A percentile compares a stretch with the other conserved stretches of the same genome.
Conservation (phyloP, 2,888 invertebrate genomes). For the Patella ulyssiponensis region DNA sequence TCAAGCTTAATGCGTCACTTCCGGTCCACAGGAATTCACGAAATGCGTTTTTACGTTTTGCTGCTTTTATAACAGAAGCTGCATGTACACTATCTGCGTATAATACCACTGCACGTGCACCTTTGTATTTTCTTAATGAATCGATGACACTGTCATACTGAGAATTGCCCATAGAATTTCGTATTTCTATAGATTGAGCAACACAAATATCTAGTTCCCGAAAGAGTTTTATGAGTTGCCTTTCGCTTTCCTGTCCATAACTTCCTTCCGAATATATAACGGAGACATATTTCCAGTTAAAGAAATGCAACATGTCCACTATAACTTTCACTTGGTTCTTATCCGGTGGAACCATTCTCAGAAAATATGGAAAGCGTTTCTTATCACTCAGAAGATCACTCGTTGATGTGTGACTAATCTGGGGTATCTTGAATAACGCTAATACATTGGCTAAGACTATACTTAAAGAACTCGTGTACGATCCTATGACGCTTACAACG, state of each 20-base stretch:
- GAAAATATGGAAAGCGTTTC: constrained; percentile 58
- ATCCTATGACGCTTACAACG: constrained; percentile 61
- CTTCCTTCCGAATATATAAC: constrained; percentile 82
- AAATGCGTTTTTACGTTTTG: constrained; percentile 36
- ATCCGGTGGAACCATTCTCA: constrained; percentile 64
- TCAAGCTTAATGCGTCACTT: constrained; percentile 55
- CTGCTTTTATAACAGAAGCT: constrained; percentile 43
- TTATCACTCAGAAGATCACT: constrained; percentile 62
- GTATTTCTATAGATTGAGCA: constrained; percentile 48
- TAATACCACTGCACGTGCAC: constrained; percentile 57
- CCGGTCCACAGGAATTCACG: constrained; percentile 65
- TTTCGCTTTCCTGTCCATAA: constrained; percentile 59
- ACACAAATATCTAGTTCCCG: constrained; percentile 50
- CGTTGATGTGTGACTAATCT: constrained; percentile 61
- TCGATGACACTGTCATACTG: constrained; percentile 37
- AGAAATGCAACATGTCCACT: constrained; percentile 51
- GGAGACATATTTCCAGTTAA: constrained; percentile 84
- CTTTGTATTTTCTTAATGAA: constrained; percentile 27
- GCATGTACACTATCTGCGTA: constrained; percentile 60
- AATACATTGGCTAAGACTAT: constrained; percentile 60
- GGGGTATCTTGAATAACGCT: constrained; percentile 55
- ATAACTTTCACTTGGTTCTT: constrained; percentile 59
- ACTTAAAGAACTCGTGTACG: constrained; percentile 59
- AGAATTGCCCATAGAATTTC: constrained; percentile 17
- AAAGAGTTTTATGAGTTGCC: constrained; percentile 35